Percentiles rank a stretch among this genome's conserved stretches.
phyloP scores from a whole-genome alignment of 1,140 invertebrate genomes.

The Meloidogyne chitwoodi region DNA sequence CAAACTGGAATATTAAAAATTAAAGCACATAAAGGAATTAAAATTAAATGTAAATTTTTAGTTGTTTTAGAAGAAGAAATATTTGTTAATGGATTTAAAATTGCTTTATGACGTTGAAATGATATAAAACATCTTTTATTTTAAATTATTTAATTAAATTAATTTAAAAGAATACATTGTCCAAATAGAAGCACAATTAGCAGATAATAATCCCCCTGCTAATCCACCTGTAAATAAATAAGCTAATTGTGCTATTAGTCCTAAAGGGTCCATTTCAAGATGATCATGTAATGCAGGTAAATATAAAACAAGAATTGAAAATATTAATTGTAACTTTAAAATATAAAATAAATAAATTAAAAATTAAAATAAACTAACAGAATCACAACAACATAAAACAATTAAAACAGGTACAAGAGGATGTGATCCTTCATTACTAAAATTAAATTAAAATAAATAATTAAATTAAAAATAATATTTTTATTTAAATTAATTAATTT shows the following conservation, averaged over 20 bases:
- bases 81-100: slow-evolving; percentile 48
- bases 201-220: slow-evolving; percentile 52
- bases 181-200: slow-evolving; percentile 57
- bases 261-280: slow-evolving; percentile 37
- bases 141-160: not conserved
- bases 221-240: slow-evolving; percentile 52
- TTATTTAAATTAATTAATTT: not conserved
- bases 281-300: slow-evolving; percentile 56
- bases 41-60: slow-evolving; percentile 26
- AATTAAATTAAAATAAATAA: not conserved
- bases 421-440: slow-evolving; percentile 32
- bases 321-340: slow-evolving; percentile 44
- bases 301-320: slow-evolving; percentile 54
- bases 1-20: slow-evolving; percentile 54
- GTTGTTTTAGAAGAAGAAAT: slow-evolving; percentile 22
- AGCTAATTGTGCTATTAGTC: slow-evolving; percentile 47
- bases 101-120: slow-evolving; percentile 51
- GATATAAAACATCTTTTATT: slow-evolving; percentile 49
- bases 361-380: not conserved
- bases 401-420: slow-evolving; percentile 54
- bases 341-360: not conserved
- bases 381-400: slow-evolving; percentile 51
- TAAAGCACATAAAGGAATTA: slow-evolving; percentile 42
- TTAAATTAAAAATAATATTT: too few relatives aligned
- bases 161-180: slow-evolving; percentile 37